These are phyloP conservation scores for Piprites chloris DNA, from an alignment of 2,113 vertebrate genomes.

Conservation along the genomic window DNA sequence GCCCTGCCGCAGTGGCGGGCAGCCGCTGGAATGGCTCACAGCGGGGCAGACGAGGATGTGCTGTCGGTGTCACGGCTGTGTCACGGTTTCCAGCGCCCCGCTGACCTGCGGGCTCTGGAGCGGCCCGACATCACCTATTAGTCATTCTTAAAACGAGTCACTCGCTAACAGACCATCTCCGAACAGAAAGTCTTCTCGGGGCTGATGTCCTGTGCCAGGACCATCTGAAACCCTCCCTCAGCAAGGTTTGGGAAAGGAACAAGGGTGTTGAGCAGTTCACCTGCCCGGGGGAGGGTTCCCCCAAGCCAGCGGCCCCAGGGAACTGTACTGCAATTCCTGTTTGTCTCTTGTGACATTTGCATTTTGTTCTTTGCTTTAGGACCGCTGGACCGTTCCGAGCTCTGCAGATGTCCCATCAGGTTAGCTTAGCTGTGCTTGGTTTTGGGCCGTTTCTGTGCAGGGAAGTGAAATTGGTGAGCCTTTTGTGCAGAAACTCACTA, in stretches of 20 bases:
- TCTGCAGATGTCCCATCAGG: background rate
- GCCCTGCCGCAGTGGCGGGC: background rate
- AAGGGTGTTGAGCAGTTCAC: background rate
- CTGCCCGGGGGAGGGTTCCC: background rate
- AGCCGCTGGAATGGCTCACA: accelerated
- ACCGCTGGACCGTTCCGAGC: background rate
- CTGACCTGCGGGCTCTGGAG: background rate
- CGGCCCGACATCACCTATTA: background rate
- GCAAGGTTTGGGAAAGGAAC: background rate
- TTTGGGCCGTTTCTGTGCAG: background rate
- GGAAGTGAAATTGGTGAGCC: background rate
- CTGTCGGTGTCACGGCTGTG: background rate
- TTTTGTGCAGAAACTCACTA: background rate
- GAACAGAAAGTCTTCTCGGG: background rate
- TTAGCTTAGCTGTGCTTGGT: background rate
- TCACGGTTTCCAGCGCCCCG: background rate
- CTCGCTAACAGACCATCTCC: background rate
- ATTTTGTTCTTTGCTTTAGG: background rate
- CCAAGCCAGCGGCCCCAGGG: background rate
- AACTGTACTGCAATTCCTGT: background rate
- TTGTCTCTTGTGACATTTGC: background rate
- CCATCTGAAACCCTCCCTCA: background rate
- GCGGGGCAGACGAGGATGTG: background rate
- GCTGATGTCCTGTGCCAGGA: background rate
- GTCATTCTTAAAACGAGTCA: background rate